Evolutionary conservation across 2,888 invertebrate species (phyloP), one percentile per base, ranked within the genome.

Genomic region (Dendrolimus pini): DNA sequence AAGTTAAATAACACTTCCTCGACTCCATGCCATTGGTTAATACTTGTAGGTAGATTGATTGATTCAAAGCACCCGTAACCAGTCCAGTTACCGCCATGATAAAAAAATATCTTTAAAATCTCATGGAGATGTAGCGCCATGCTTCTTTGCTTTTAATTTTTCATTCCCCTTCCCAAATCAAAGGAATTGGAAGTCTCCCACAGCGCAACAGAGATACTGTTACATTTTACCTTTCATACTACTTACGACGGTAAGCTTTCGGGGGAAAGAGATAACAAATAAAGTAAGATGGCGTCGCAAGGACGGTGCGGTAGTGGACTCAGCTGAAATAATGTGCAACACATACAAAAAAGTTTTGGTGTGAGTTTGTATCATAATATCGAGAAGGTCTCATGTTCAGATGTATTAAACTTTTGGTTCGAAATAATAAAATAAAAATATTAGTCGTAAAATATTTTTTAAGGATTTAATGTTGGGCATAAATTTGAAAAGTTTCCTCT

Each of bases 281-380:
- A 74, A 82, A 84, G 78, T 82, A 88, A 87, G 75, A 88, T 88
- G 88, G 89, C 88, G 85, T 74, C 78, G 76, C 71, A 76, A 71
- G 74, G 72, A 72, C 74, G 74, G 76, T 75, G 74, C 66, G 72
- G 74, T 72, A 72, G 68, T 72, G 71, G 74, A 72, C 69, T 71
- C 72, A 73, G 71, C 74, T 75, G 74, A 82, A 82, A 80, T 81
- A 82, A 79, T 79, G 69, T 66, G 66, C 71, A 84, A 85, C 83
- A 83, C 85, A 80, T 71, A 62, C 69, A 73, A 67, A 76, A 65
- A 58, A 72, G 59, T 66, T 42, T 8, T 56, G 74, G 80, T 85
- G 79, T 81, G 78, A 62, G 78, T 79, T 69, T 68, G 68, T 72
- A 74, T 81, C 68, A 66, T 74, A 73, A 71, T 68, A 67, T 57